Base-by-base conservation (phyloP, 2,797 vertebrate genomes). In the Geotrypetes seraphini region DNA sequence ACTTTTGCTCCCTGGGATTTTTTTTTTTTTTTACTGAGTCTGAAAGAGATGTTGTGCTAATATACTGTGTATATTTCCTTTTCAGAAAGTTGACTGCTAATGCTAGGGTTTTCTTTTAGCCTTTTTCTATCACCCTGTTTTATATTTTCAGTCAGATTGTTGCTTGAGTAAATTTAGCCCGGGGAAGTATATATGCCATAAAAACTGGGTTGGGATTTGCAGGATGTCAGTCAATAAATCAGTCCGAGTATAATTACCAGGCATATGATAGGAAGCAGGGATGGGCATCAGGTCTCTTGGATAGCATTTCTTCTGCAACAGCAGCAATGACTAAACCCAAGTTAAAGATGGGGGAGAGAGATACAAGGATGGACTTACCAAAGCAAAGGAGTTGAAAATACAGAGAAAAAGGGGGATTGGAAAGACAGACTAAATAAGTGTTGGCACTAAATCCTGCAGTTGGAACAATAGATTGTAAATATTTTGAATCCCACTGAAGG, bases 211-310 rank as follows among this genome's bases (percentile, higher is more conserved):
- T 91, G 88, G 85, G 86, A 88, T 89, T 88, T 88, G 86, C 86
- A 85, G 81, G 78, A 66, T 90, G 89, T 91, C 91, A 92, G 86
- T 92, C 87, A 89, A 85, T 89, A 91, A 93, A 91, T 94, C 90
- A 90, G 87, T 84, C 78, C 85, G 81, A 85, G 85, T 90, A 91
- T 92, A 95, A 92, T 93, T 89, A 89, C 82, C 81, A 80, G 79
- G 69, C 80, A 75, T 84, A 80, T 85, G 86, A 84, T 75, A 71
- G 84, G 81, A 74, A 77, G 73, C 39, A 46, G 66, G 81, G 85
- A 88, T 84, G 85, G 79, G 75, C 70, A 63, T 77, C 75, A 63
- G 78, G 73, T 82, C 78, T 74, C 66, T 71, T 69, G 74, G 83
- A 83, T 78, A 79, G 66, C 67, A 71, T 81, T 89, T 78, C 82